A percentile compares a stretch with the other conserved stretches of the same genome.
Evolutionary conservation across 2,888 invertebrate species (phyloP).

Genomic region (Pemphredon lugubris): DNA sequence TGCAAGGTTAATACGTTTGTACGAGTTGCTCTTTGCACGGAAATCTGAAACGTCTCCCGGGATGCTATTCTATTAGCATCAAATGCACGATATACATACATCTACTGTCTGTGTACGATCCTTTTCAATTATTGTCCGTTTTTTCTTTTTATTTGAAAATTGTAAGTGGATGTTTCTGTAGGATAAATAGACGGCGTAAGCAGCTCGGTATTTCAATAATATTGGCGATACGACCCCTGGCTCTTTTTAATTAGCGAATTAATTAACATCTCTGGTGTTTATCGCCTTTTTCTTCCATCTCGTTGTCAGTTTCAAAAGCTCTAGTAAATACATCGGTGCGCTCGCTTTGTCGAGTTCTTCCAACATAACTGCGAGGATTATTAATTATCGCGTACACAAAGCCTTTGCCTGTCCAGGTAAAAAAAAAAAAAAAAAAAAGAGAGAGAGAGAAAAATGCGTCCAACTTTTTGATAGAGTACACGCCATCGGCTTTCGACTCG

Average conservation of each 20-base stretch:
- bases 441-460: not conserved
- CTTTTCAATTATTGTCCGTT: too few relatives aligned
- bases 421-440: too few relatives aligned
- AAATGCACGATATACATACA: too few relatives aligned
- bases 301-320: conserved; percentile 6
- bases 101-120: too few relatives aligned
- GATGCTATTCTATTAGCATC: too few relatives aligned
- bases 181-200: too few relatives aligned
- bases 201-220: not conserved
- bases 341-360: conserved; percentile 12
- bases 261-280: conserved; percentile 38
- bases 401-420: not conserved
- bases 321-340: conserved; percentile 23
- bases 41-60: too few relatives aligned
- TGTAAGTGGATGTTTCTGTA: too few relatives aligned
- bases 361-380: conserved; percentile 33
- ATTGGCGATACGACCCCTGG: not conserved
- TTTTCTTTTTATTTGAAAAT: too few relatives aligned
- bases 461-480: not conserved
- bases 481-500: too few relatives aligned
- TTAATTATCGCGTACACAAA: conserved; percentile 33
- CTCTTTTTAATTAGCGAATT: conserved; percentile 1
- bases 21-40: too few relatives aligned
- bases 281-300: conserved; percentile 22
- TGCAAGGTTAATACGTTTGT: too few relatives aligned